Conservation (phyloP, 2,888 invertebrate species). For the Campopleginae sp. region DNA sequence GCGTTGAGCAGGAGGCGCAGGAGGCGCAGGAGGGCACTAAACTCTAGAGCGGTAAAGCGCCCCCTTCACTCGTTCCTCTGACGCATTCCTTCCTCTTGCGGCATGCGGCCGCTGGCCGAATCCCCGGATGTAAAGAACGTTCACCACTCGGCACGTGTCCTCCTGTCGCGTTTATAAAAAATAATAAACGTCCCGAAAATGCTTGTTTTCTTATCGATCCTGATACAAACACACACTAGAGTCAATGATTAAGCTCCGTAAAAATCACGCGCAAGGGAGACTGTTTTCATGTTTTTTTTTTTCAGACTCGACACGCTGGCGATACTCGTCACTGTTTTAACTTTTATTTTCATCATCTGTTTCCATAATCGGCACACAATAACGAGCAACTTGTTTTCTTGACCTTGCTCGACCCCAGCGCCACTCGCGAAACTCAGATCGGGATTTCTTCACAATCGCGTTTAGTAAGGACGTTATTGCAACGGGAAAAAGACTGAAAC, state of each 20-base stretch:
- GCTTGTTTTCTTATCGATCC: conserved; percentile 17
- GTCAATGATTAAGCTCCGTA: background rate
- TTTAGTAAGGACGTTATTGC: background rate
- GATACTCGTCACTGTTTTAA: background rate
- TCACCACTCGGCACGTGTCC: conserved; percentile 37
- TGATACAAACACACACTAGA: background rate
- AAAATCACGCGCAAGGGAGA: background rate
- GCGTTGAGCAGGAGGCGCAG: conserved; percentile 1
- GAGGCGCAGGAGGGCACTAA: conserved; percentile 7
- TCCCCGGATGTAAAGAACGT: conserved; percentile 28
- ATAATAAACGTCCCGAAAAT: background rate
- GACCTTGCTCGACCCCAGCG: background rate
- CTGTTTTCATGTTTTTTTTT: background rate
- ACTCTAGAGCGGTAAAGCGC: conserved; percentile 25
- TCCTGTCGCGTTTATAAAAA: background rate
- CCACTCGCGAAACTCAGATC: conserved; percentile 5
- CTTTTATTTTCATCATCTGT: background rate
- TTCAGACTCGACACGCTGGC: background rate
- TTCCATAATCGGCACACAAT: background rate
- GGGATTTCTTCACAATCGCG: background rate
- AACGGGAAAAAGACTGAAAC: background rate
- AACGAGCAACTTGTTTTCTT: background rate
- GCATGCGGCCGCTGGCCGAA: conserved; percentile 2
- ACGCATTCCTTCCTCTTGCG: conserved; percentile 50
- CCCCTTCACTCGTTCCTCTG: conserved; percentile 56